Evolutionary conservation across 2,888 invertebrate genomes (phyloP).

Genomic region (Steinernema scapterisci): DNA sequence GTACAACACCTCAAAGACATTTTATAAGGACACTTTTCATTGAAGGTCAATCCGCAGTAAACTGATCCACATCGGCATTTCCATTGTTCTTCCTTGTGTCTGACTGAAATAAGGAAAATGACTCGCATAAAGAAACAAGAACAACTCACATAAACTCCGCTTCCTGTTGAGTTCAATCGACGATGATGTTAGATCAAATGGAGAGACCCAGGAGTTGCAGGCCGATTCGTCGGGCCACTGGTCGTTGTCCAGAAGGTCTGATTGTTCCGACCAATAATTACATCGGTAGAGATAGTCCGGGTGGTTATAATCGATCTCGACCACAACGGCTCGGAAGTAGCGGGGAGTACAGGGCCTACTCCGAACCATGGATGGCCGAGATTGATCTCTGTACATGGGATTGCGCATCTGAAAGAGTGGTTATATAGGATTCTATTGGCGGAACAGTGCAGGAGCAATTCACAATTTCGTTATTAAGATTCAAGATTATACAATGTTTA

Average conservation of each 20-base stretch:
- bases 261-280: neutral
- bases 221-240: conserved; percentile 5
- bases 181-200: neutral
- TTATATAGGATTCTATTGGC: no score
- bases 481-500: no score
- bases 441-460: no score
- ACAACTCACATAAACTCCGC: conserved; percentile 1
- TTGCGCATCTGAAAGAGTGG: no score
- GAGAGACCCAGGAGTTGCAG: conserved; percentile 1
- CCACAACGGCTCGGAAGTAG: conserved; percentile 12
- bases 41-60: conserved; percentile 3
- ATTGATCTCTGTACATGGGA: neutral
- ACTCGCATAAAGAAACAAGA: neutral
- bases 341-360: neutral
- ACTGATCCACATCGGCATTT: conserved; percentile 4
- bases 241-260: conserved; percentile 6
- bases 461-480: no score
- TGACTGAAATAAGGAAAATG: neutral
- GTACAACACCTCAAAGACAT: conserved; percentile 9
- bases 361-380: neutral
- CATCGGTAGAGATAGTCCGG: conserved; percentile 24
- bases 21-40: conserved; percentile 1
- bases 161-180: conserved; percentile 4
- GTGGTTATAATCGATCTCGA: conserved; percentile 10
- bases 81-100: conserved; percentile 24